These are phyloP conservation scores for Oreonectes daqikongensis DNA, from an alignment of 2,797 vertebrate genomes.

Conservation along the genomic window DNA sequence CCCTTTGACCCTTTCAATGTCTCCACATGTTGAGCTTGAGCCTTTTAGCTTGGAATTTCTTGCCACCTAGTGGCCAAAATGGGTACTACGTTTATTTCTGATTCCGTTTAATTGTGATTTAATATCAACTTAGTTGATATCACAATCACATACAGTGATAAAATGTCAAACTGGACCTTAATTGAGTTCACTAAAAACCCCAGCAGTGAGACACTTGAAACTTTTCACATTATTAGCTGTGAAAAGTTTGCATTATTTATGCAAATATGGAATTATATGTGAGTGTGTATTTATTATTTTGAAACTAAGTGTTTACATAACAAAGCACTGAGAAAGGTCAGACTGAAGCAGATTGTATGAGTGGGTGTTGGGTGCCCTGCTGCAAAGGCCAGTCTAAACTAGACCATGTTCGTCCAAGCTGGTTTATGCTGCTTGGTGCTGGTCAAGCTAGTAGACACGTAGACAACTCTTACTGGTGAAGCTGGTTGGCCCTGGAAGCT, in stretches of 20 bases:
- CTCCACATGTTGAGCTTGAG: conserved; percentile 12
- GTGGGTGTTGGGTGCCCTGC: background rate
- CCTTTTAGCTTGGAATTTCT: conserved; percentile 27
- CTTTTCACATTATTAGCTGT: background rate
- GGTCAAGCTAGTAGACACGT: background rate
- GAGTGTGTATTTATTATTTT: background rate
- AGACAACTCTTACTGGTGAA: background rate
- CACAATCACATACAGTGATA: too few species aligned
- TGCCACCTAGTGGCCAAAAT: conserved; percentile 36
- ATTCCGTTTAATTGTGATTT: too few species aligned
- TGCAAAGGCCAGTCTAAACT: background rate
- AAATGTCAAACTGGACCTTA: too few species aligned
- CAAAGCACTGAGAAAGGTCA: background rate
- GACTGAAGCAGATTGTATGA: background rate
- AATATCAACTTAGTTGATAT: too few species aligned
- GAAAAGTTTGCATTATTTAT: too few species aligned
- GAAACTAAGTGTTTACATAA: background rate
- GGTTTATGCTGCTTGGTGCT: background rate
- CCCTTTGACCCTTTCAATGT: conserved; percentile 20
- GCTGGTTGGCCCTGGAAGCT: background rate
- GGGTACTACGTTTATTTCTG: background rate
- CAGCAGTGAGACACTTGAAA: too few species aligned
- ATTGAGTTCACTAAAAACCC: too few species aligned
- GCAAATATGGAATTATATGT: background rate
- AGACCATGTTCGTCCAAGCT: background rate